These are phyloP conservation scores for Chinchilla lanigera DNA, from an alignment of 2,113 vertebrate species.

Conservation along the genomic window DNA sequence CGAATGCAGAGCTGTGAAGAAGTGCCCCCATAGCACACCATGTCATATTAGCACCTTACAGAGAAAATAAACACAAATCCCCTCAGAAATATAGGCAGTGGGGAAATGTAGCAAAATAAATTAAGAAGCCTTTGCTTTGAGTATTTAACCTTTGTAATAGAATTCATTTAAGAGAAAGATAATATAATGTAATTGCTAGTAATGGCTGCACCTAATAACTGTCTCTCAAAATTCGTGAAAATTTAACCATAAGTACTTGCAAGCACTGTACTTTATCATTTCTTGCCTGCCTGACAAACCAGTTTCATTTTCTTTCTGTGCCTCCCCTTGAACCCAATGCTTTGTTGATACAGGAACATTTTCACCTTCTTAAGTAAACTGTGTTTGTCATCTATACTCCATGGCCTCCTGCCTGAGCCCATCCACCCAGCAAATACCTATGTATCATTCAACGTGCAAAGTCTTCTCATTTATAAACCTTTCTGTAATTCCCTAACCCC, in stretches of 20 bases:
- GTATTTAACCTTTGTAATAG: neutral
- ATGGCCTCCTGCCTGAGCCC: neutral
- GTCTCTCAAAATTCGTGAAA: slow-evolving; percentile 25
- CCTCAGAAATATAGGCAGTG: neutral
- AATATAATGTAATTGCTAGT: neutral
- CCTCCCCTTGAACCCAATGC: neutral
- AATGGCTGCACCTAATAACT: slow-evolving; percentile 16
- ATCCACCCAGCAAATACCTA: neutral
- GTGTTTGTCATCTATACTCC: neutral
- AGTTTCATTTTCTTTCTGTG: neutral
- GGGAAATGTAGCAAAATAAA: slow-evolving; percentile 32
- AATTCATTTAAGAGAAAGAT: neutral
- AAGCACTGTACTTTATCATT: neutral
- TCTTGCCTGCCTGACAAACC: neutral
- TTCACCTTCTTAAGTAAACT: neutral
- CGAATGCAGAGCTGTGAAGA: neutral
- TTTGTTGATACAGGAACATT: neutral
- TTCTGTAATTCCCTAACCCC: neutral
- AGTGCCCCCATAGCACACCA: neutral
- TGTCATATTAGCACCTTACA: neutral
- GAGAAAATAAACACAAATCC: neutral
- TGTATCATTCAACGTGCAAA: neutral
- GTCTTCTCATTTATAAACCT: neutral
- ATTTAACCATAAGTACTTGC: neutral
- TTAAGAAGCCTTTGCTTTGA: neutral